Conservation (phyloP, 2,797 vertebrate genomes). For the Monodelphis domestica region DNA sequence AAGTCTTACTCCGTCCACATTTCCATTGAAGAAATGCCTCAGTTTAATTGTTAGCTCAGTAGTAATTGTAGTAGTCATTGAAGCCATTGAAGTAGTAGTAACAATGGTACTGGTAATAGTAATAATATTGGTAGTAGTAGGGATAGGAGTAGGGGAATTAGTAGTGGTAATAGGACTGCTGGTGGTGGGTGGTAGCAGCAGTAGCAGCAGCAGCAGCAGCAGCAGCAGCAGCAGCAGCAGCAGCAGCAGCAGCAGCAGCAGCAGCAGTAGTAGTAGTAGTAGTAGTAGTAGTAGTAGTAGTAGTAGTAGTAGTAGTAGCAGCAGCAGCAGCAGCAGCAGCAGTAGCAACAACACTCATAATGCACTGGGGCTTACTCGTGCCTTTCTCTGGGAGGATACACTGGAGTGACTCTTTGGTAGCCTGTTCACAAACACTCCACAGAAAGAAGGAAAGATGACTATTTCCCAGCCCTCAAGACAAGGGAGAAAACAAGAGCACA, state of each 20-base stretch:
- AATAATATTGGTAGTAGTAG: too few species aligned
- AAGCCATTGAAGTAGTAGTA: not conserved
- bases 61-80: not conserved
- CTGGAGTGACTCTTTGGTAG: not conserved
- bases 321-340: not conserved
- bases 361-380: not conserved
- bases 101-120: too few species aligned
- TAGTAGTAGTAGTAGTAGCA: not conserved
- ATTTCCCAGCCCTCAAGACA: not conserved
- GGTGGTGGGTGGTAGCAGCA: not conserved
- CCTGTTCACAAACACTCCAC: not conserved
- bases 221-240: not conserved
- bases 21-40: not conserved
- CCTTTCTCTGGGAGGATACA: not conserved
- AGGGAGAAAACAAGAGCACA: slow-evolving; percentile 62
- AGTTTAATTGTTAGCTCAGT: not conserved
- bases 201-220: too few species aligned
- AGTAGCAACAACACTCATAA: not conserved
- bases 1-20: not conserved
- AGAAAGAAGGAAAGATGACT: not conserved
- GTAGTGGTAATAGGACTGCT: too few species aligned
- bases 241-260: not conserved
- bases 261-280: not conserved
- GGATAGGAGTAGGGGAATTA: too few species aligned
- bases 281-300: not conserved